Conservation (phyloP, 2,113 vertebrate genomes). For the Rutilus rutilus region DNA sequence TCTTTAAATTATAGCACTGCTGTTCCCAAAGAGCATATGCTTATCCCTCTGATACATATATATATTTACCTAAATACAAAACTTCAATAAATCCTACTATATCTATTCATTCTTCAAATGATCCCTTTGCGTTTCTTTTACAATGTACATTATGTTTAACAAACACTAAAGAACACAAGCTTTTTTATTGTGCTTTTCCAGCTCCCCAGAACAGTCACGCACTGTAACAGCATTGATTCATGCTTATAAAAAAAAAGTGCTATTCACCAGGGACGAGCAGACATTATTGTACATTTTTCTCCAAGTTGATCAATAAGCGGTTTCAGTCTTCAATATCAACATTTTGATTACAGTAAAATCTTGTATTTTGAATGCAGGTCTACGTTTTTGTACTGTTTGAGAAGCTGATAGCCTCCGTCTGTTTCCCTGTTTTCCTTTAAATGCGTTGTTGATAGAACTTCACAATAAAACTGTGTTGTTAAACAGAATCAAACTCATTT, state of each 20-base stretch:
- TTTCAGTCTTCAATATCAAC: slow-evolving; percentile 36
- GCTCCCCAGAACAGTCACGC: slow-evolving; percentile 9
- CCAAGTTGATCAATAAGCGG: slow-evolving; percentile 17
- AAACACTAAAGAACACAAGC: slow-evolving; percentile 66
- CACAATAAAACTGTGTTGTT: slow-evolving; percentile 29
- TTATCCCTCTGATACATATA: slow-evolving; percentile 53
- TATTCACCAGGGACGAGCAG: slow-evolving; percentile 23
- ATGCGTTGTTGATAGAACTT: slow-evolving; percentile 8
- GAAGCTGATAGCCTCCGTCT: neutral
- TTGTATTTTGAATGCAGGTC: neutral
- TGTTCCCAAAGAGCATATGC: slow-evolving; percentile 56
- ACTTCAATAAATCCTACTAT: slow-evolving; percentile 64
- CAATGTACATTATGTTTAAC: slow-evolving; percentile 67
- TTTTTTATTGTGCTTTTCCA: slow-evolving; percentile 51
- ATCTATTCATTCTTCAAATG: slow-evolving; percentile 59
- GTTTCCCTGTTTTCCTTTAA: neutral
- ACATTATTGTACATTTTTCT: slow-evolving; percentile 1
- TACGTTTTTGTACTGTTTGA: slow-evolving; percentile 1
- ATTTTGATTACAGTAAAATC: slow-evolving; percentile 23
- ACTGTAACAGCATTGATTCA: slow-evolving; percentile 40
- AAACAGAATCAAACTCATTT: slow-evolving; percentile 63
- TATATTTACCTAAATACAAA: slow-evolving; percentile 67
- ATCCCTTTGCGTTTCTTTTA: slow-evolving; percentile 69
- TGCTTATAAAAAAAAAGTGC: slow-evolving; percentile 42
- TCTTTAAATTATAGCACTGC: slow-evolving; percentile 71